These are phyloP conservation scores for Enteromius thamalakanensis DNA, from an alignment of 2,797 vertebrate species.

Conservation along the genomic window DNA sequence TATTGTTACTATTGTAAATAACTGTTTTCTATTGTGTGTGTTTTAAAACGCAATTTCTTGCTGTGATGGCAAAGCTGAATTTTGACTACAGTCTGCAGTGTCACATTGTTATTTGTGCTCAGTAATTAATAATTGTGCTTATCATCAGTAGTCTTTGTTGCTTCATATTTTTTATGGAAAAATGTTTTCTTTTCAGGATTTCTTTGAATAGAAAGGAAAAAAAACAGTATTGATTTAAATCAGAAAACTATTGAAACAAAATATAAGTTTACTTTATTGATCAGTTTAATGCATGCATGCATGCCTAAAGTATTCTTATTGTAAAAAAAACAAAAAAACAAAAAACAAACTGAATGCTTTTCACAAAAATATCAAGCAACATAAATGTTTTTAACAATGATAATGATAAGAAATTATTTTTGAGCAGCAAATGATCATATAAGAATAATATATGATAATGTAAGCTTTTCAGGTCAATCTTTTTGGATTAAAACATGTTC, in stretches of 20 bases:
- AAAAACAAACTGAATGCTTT: too few relatives aligned
- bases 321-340: background rate
- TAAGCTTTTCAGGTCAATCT: background rate
- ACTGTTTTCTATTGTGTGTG: background rate
- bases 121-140: too few relatives aligned
- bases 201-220: too few relatives aligned
- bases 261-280: too few relatives aligned
- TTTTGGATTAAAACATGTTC: background rate
- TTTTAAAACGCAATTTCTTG: background rate
- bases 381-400: background rate
- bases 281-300: too few relatives aligned
- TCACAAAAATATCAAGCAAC: background rate
- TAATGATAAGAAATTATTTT: background rate
- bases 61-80: background rate
- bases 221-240: too few relatives aligned
- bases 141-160: background rate
- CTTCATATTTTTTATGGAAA: background rate
- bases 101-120: too few relatives aligned
- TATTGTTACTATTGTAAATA: background rate
- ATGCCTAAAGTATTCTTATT: background rate
- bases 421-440: background rate
- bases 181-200: background rate
- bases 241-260: too few relatives aligned
- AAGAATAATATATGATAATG: background rate
- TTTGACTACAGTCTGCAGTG: background rate